Base-by-base conservation (phyloP, 1,140 invertebrate genomes). In the Bacillus rossius region DNA sequence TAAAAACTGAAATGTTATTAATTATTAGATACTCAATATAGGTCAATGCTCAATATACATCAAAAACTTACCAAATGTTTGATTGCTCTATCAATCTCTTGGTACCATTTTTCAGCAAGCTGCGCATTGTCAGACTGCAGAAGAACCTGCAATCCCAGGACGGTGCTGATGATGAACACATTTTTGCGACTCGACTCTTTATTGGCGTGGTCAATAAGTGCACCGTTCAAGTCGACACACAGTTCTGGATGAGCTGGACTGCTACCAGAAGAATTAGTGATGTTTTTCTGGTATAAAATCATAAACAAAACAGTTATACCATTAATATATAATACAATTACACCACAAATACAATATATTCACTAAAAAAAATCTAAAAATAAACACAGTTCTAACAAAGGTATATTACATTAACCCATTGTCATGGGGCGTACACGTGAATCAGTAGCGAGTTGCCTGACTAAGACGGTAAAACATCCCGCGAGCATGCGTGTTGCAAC, bases 161-260 rank as follows among this genome's bases (percentile, higher is more conserved):
- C 67, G 40, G 79, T 78, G 61, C 71, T 78, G 47, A 82, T 73
- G 61, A 81, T 74, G 62, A 82, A 83, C 42, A 83, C 81, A 68
- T 82, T 80, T 69, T 80, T 82, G 45, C 81, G 71, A 62, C 79
- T 81, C 10, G 81, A 82, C 58, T 79, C 74, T 59, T 80, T 79
- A 22, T 78, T 75, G 22, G 74, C 79, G 64, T 75, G 73, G 57
- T 81, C 78, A 37, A 82, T 71, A 41, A 71, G 66, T 41, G 80
- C 75, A 50, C 80, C 80, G 62, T 75, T 76, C 41, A 84, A 71
- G 65, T 82, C 81, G n/a, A 84, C 72, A 45, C 73, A 75, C 57
- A 83, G 69, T 59, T 81, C 79, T 29, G 78, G 76, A 64, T 81
- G 82, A 26, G 74, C 69, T 37, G 67, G 49, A 23, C 8, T 23